Evolutionary conservation across 2,888 invertebrate genomes (phyloP).

Genomic region (Sylvicola cinctus): DNA sequence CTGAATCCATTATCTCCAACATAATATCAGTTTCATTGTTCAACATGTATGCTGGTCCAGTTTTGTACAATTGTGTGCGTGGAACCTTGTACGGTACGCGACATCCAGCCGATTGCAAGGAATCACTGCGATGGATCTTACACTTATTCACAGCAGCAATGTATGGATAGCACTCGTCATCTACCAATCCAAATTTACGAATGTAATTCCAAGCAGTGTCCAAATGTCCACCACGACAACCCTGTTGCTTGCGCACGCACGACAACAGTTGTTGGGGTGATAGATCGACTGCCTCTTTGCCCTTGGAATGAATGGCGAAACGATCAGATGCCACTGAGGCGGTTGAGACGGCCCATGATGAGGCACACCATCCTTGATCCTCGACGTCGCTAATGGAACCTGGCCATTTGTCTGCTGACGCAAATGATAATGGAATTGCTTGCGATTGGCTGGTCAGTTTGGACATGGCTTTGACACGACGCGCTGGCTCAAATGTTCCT

Average conservation of each 20-base stretch:
- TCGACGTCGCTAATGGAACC: slow-evolving; percentile 43
- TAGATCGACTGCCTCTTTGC: slow-evolving; percentile 45
- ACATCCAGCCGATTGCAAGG: slow-evolving; percentile 34
- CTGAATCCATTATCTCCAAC: slow-evolving; percentile 75
- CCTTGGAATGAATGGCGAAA: slow-evolving; percentile 68
- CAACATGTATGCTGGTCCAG: slow-evolving; percentile 56
- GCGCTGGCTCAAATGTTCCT: slow-evolving; percentile 22
- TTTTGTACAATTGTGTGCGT: slow-evolving; percentile 42
- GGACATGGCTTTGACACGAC: slow-evolving; percentile 22
- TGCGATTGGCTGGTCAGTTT: slow-evolving; percentile 16
- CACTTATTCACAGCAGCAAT: slow-evolving; percentile 40
- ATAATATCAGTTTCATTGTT: slow-evolving; percentile 67
- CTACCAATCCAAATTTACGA: slow-evolving; percentile 57
- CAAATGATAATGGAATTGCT: slow-evolving; percentile 47
- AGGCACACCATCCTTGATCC: slow-evolving; percentile 59
- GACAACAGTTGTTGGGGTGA: slow-evolving; percentile 75
- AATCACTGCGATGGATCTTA: slow-evolving; percentile 30
- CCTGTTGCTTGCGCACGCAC: slow-evolving; percentile 61
- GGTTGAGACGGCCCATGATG: slow-evolving; percentile 86
- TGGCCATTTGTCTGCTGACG: slow-evolving; percentile 56
- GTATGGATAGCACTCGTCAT: slow-evolving; percentile 74
- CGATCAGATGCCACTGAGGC: slow-evolving; percentile 62
- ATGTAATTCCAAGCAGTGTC: slow-evolving; percentile 86
- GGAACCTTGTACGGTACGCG: slow-evolving; percentile 24
- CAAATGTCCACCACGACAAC: slow-evolving; percentile 74